Conservation (phyloP, 2,888 invertebrate genomes). For the Scaeva pyrastri region DNA sequence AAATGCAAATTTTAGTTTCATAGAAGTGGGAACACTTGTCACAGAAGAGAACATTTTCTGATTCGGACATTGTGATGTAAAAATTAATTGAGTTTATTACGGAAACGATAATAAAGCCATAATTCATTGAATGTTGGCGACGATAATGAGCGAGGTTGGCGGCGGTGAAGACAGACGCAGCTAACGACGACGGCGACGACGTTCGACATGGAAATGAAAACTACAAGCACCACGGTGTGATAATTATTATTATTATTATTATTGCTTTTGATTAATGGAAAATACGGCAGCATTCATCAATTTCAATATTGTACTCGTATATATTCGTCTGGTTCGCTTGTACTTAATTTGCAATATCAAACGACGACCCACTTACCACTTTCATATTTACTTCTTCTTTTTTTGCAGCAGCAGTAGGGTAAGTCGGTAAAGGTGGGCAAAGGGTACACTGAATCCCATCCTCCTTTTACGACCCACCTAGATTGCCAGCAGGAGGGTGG, state of each 20-base stretch:
- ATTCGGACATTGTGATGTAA: constrained; percentile 44
- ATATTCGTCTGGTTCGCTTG: constrained; percentile 3
- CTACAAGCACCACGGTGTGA: constrained; percentile 57
- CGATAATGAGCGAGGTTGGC: not conserved
- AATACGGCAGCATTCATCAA: constrained; percentile 63
- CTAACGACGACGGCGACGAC: not conserved
- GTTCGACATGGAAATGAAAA: constrained; percentile 27
- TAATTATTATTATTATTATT: constrained; percentile 68
- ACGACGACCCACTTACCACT: constrained; percentile 24
- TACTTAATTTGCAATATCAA: constrained; percentile 22
- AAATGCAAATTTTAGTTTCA: not conserved
- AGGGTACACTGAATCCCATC: not conserved
- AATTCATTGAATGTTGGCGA: constrained; percentile 50
- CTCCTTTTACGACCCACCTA: not conserved
- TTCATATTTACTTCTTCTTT: not conserved
- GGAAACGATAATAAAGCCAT: constrained; percentile 65
- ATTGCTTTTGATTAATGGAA: constrained; percentile 74
- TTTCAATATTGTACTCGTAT: constrained; percentile 43
- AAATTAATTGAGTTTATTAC: constrained; percentile 61
- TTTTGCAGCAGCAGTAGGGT: constrained; percentile 22
- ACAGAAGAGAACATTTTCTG: not conserved
- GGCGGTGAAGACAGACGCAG: not conserved
- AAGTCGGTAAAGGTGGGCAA: constrained; percentile 10
- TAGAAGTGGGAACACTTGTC: constrained; percentile 1
- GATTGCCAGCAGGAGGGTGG: not conserved